phyloP scores from a whole-genome alignment of 2,113 vertebrate genomes.

The Gasterosteus nipponicus region DNA sequence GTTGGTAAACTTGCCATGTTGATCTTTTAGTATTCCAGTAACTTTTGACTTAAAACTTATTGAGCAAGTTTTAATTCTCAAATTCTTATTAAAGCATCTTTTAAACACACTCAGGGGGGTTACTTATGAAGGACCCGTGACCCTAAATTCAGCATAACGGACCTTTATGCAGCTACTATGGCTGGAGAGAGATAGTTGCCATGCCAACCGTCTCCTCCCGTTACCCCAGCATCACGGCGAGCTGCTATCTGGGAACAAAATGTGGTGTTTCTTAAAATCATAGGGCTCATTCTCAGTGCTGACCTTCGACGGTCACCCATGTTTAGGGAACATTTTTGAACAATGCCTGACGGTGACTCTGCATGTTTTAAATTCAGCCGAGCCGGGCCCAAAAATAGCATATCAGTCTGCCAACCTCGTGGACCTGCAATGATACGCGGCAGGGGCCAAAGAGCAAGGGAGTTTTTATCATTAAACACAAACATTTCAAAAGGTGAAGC shows the following conservation, averaged over 20 bases:
- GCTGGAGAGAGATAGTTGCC: conserved; percentile 48
- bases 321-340: conserved; percentile 73
- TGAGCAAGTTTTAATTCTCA: not conserved
- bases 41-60: not conserved
- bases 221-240: conserved; percentile 53
- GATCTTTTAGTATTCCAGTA: not conserved
- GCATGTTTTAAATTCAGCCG: conserved; percentile 28
- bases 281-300: conserved; percentile 65
- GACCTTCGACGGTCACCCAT: conserved; percentile 67
- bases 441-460: conserved; percentile 23
- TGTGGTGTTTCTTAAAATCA: conserved; percentile 70
- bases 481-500: conserved; percentile 4
- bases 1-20: not conserved
- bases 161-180: conserved; percentile 44
- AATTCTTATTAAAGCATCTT: not conserved
- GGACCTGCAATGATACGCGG: conserved; percentile 8
- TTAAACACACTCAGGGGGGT: conserved; percentile 14
- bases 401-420: not conserved
- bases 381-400: conserved; percentile 26
- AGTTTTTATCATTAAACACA: not conserved
- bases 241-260: conserved; percentile 50
- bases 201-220: conserved; percentile 58
- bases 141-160: conserved; percentile 34
- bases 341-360: conserved; percentile 55
- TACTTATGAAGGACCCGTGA: conserved; percentile 28